Evolutionary conservation across 2,888 invertebrate genomes (phyloP), one percentile per base, ranked within the genome.

Genomic region (Erynnis tages): DNA sequence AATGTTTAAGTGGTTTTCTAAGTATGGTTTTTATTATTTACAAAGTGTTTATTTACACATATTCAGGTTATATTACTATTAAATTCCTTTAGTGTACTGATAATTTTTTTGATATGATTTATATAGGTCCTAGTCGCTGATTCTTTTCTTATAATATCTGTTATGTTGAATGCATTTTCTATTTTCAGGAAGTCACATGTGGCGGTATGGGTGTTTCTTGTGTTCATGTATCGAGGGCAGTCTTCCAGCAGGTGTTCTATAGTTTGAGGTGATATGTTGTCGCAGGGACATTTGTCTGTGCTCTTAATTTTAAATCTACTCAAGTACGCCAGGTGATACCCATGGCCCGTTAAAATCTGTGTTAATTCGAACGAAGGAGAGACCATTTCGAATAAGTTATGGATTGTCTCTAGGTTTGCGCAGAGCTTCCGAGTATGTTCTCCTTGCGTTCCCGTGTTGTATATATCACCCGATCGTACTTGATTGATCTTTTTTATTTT

Each of bases 271-370:
- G 30, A 11, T 7, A 4, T n/a, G 1, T 7, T 17, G 11, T 53
- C 40, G 16, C 52, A 50, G 1, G 52, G 52, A 23, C 52, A 52
- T 10, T 1, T 52, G n/a, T 52, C 30, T 7, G 16, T 34, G 7
- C 3, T 10, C 6, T 13, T 37, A 2, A 52, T 52, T 14, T 38
- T 44, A 7, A 52, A 52, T 7, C 52, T 25, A 13, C 38, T 5
- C 1, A 52, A 4, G 11, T 52, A 52, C 1, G 27, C 4, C n/a
- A 37, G 17, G 34, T 52, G 38, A 8, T 29, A 52, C 1, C 44
- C 45, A 5, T 52, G 45, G 1, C 25, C 30, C 1, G 44, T 52
- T 0, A 38, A 11, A 1, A 45, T 10, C 11, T 52, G 52, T 1
- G 45, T 52, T 4, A 41, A 1, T 11, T 41, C 10, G 17, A 43